phyloP scores from a whole-genome alignment of 2,888 invertebrate genomes.

The Notodonta dromedarius region DNA sequence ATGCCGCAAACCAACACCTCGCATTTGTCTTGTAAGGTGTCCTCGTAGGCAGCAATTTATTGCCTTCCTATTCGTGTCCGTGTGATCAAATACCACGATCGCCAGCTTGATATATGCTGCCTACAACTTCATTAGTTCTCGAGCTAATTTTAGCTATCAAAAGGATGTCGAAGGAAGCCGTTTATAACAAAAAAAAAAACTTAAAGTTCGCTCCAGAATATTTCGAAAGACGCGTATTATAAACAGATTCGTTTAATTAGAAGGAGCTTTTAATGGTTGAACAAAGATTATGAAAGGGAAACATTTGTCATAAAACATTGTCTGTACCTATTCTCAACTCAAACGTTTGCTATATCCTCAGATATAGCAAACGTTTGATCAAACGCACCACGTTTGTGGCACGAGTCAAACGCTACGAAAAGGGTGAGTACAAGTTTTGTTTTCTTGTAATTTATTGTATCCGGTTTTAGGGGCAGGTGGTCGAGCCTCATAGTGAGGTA shows the following conservation, averaged over 20 bases:
- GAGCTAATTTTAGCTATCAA: constrained; percentile 66
- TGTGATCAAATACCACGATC: constrained; percentile 58
- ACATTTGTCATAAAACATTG: constrained; percentile 22
- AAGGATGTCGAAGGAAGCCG: constrained; percentile 56
- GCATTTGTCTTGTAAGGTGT: constrained; percentile 68
- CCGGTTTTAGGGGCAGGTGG: constrained; percentile 78
- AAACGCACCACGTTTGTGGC: constrained; percentile 43
- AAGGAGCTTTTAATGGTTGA: constrained; percentile 7
- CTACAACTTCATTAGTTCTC: constrained; percentile 68
- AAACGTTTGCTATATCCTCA: too few relatives aligned
- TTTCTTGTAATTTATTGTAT: constrained; percentile 75
- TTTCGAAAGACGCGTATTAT: constrained; percentile 9
- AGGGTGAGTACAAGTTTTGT: constrained; percentile 67
- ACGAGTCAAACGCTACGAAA: constrained; percentile 59
- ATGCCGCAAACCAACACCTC: constrained; percentile 52
- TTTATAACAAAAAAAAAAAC: constrained; percentile 40
- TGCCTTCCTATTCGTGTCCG: constrained; percentile 58
- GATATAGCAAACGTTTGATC: constrained; percentile 34
- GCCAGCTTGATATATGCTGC: constrained; percentile 56
- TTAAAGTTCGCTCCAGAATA: constrained; percentile 9
- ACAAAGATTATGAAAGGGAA: constrained; percentile 18
- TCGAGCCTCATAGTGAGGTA: constrained; percentile 37
- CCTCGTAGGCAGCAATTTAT: constrained; percentile 66
- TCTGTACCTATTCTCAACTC: constrained; percentile 19
- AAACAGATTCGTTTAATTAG: constrained; percentile 7